A percentile compares a stretch with the other conserved stretches of the same genome.
phyloP scores from a whole-genome alignment of 2,797 vertebrate species.

The Enteromius afrohamiltoni region DNA sequence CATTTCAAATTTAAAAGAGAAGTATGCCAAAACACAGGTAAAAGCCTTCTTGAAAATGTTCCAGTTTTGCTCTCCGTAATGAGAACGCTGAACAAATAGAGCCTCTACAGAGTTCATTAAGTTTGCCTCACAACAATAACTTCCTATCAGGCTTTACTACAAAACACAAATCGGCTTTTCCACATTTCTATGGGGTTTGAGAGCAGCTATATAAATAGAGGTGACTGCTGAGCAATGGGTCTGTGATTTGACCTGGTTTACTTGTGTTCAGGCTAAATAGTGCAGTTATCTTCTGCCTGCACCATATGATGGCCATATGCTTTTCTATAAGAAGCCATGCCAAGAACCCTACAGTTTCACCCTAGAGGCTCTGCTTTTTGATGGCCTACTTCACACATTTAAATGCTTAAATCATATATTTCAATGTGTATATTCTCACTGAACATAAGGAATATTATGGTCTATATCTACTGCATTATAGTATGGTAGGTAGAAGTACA shows the following conservation, averaged over 20 bases:
- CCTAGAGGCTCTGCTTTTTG: constrained; percentile 39
- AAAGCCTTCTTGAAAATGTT: constrained; percentile 60
- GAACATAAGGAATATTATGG: not conserved
- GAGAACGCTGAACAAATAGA: constrained; percentile 53
- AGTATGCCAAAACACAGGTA: constrained; percentile 41
- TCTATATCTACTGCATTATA: not conserved
- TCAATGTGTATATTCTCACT: not conserved
- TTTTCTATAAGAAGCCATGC: constrained; percentile 52
- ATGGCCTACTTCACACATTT: constrained; percentile 53
- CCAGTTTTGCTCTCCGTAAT: constrained; percentile 51
- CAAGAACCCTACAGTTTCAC: constrained; percentile 54
- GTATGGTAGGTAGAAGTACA: not conserved
- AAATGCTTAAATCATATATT: constrained; percentile 31
- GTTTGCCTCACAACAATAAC: constrained; percentile 16
- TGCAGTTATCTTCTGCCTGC: constrained; percentile 52
- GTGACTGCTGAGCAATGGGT: constrained; percentile 39
- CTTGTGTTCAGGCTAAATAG: constrained; percentile 57
- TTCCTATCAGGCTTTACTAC: constrained; percentile 34
- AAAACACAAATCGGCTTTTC: constrained; percentile 25
- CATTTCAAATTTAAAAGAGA: constrained; percentile 45
- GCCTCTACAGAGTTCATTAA: constrained; percentile 41
- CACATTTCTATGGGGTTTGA: not conserved
- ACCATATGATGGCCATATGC: constrained; percentile 66
- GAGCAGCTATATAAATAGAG: constrained; percentile 15
- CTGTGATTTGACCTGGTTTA: constrained; percentile 64